Percentiles rank a stretch among this genome's conserved stretches.
Evolutionary conservation across 2,888 invertebrate species (phyloP).

Genomic region (Tenthredo notha): DNA sequence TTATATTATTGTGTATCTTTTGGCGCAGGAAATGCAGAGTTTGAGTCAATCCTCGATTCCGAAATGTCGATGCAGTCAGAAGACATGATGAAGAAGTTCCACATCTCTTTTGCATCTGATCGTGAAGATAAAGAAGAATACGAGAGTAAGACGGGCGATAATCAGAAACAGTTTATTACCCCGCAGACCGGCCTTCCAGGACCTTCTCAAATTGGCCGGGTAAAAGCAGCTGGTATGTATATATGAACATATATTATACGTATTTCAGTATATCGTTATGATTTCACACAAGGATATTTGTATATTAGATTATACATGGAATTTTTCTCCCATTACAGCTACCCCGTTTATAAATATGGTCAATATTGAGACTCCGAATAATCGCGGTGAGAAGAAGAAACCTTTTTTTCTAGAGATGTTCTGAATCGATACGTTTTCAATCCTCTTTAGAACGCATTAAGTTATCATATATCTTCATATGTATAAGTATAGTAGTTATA

Average conservation of each 20-base stretch:
- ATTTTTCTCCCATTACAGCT: background rate
- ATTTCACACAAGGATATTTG: background rate
- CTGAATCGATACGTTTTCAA: background rate
- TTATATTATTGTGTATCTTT: background rate
- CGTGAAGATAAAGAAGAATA: background rate
- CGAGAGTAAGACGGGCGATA: background rate
- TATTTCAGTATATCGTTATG: background rate
- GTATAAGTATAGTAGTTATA: too few species aligned
- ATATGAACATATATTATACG: background rate
- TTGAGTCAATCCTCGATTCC: background rate
- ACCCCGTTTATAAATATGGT: background rate
- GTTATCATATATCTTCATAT: too few species aligned
- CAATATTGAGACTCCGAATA: background rate
- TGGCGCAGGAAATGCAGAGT: background rate
- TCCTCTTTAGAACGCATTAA: too few species aligned
- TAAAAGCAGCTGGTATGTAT: background rate
- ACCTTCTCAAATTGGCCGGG: background rate
- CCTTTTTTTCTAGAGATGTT: background rate
- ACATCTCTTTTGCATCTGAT: background rate
- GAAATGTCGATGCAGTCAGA: conserved; percentile 15
- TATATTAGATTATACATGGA: background rate
- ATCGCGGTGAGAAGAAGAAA: background rate
- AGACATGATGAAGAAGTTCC: conserved; percentile 9
- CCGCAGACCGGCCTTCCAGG: background rate
- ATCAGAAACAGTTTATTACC: background rate